These are phyloP conservation scores for Rhinoraja longicauda DNA, from an alignment of 2,797 vertebrate species.

Conservation along the genomic window DNA sequence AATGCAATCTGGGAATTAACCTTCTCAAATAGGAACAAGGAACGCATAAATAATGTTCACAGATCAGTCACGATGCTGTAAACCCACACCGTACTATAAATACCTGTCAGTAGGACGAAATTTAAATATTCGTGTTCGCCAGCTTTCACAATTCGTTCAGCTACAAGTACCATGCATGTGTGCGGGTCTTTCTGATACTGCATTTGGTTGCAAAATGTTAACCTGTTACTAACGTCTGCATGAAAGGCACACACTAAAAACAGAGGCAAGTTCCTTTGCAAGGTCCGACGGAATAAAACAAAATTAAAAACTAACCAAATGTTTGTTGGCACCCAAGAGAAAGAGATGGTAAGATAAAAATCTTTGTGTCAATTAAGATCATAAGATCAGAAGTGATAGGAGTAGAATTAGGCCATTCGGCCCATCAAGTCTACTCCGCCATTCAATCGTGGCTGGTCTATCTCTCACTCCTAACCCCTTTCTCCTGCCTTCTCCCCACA, in stretches of 20 bases:
- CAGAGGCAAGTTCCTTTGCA: background rate
- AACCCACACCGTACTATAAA: slow-evolving; percentile 34
- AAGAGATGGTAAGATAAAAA: background rate
- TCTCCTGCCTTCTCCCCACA: no score
- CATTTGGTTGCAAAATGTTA: slow-evolving; percentile 3
- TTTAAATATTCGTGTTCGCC: slow-evolving; percentile 23
- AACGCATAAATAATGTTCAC: slow-evolving; percentile 2
- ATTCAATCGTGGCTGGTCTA: no score
- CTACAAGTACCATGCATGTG: background rate
- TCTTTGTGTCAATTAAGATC: background rate
- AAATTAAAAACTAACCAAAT: slow-evolving; percentile 4
- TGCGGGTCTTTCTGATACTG: background rate
- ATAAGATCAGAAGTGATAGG: no score
- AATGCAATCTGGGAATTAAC: slow-evolving; percentile 21
- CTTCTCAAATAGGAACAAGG: slow-evolving; percentile 17
- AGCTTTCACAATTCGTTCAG: background rate
- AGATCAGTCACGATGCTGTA: slow-evolving; percentile 15
- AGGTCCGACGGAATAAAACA: background rate
- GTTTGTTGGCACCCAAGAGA: background rate
- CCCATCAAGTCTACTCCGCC: no score
- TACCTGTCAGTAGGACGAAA: slow-evolving; percentile 25
- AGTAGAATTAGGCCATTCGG: no score
- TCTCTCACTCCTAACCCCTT: no score
- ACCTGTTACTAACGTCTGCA: background rate
- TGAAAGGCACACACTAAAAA: background rate